Evolutionary conservation across 2,797 vertebrate species (phyloP).

Genomic region (Antrozous pallidus): DNA sequence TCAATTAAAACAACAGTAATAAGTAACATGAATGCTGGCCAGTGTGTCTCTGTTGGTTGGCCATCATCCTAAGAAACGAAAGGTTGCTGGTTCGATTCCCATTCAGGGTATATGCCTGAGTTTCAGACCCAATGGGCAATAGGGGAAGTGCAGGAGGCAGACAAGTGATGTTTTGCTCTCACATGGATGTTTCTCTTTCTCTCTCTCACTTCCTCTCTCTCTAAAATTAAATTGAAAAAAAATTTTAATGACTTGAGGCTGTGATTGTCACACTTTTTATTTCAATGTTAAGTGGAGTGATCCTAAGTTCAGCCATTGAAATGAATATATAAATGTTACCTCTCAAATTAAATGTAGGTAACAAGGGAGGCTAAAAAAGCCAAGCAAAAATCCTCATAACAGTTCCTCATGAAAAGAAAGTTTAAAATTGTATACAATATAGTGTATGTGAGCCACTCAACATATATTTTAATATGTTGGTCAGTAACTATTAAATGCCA

Average conservation of each 20-base stretch:
- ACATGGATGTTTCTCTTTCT: background rate
- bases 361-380: background rate
- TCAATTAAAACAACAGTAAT: background rate
- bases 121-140: no score
- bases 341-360: background rate
- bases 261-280: background rate
- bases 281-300: background rate
- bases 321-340: background rate
- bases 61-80: background rate
- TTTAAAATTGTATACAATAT: background rate
- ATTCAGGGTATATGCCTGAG: background rate
- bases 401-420: background rate
- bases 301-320: background rate
- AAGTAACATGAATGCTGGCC: background rate
- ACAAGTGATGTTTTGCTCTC: background rate
- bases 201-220: background rate
- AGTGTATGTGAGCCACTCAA: background rate
- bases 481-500: background rate
- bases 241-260: background rate
- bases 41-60: background rate
- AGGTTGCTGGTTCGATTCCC: background rate
- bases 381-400: background rate
- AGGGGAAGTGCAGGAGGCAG: background rate
- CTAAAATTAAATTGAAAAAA: background rate
- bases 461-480: background rate